Conservation (phyloP, 2,113 vertebrate genomes). For the Rhinopomastus cyanomelas region DNA sequence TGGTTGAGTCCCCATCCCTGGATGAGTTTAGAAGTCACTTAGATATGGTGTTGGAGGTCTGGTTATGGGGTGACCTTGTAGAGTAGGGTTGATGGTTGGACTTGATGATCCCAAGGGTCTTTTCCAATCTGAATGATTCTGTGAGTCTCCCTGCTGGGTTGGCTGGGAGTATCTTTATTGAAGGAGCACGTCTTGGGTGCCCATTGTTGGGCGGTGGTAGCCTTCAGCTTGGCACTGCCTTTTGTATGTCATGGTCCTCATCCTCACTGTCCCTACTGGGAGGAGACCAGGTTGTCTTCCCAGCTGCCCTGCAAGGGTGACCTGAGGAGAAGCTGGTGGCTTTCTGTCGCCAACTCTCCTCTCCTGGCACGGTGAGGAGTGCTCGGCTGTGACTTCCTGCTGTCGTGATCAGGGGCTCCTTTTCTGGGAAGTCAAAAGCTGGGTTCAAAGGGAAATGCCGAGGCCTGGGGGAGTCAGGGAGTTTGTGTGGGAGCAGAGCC, state of each 20-base stretch:
- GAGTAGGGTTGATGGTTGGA: too few species aligned
- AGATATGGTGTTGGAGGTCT: too few species aligned
- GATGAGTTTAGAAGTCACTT: too few species aligned
- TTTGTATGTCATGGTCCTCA: fast-evolving
- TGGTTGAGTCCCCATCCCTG: too few species aligned
- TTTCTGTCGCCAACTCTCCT: background rate
- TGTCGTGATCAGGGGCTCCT: fast-evolving
- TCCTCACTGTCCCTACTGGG: fast-evolving
- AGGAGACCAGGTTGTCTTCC: background rate
- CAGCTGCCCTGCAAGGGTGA: background rate
- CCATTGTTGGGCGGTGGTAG: background rate
- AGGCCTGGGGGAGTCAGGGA: background rate
- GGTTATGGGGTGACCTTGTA: too few species aligned
- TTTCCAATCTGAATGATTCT: too few species aligned
- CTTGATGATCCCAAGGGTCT: too few species aligned
- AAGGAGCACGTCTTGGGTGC: background rate
- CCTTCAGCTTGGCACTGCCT: background rate
- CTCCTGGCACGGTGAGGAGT: fast-evolving
- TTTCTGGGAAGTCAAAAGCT: background rate
- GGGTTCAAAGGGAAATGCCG: background rate
- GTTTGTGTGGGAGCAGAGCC: background rate
- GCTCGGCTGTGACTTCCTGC: fast-evolving
- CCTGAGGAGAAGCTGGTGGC: background rate
- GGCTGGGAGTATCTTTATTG: background rate
- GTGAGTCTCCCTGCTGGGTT: background rate